Evolutionary conservation across 2,113 vertebrate genomes (phyloP), one percentile per base, ranked within the genome.

Genomic region (Odocoileus hemionus): DNA sequence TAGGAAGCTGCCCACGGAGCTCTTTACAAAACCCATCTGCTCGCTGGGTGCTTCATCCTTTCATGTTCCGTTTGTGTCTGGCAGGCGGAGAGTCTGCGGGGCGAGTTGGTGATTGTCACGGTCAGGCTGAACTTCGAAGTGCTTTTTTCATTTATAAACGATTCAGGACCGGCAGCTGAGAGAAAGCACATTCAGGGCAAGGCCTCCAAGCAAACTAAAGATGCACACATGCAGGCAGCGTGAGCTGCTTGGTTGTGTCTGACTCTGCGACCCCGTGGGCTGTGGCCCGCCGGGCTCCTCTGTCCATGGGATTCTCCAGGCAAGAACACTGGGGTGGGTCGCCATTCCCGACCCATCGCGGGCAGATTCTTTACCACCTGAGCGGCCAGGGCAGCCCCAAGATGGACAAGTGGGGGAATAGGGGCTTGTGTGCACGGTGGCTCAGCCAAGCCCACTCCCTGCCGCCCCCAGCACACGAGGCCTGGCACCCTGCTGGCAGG

Each of bases 201-300:
- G 4, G 5, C 36, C 52, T 28, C 85, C 26, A 7, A 2, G 19
- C 36, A 21, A 19, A 6, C 2, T 16, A 17, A 36, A 70, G 61
- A 64, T 0, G 13, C 54, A 9, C 6, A 1, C 21, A 45, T 0
- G 11, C n/a, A 60, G 52, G 26, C 23, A 19, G 52, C 0, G 19
- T 3, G 3, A 7, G 70, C 7, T 1, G 39, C 70, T 43, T 6
- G 12, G 70, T 7, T 6, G 39, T 43, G 36, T 26, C 70, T 3
- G 3, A 14, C 70, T 43, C 39, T 26, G 36, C 0, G 12, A 43
- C 39, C 70, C 36, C 6, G 1, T 7, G 36, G 70, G 14, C 70
- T 76, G 39, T 2, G 43, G 23, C 39, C 12, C 1, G 6, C 70
- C 7, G 11, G 11, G 70, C 39, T 26, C 70, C 70, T 43, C 70